These are phyloP conservation scores for Pseudomyrmex gracilis DNA, from an alignment of 1,140 invertebrate species.

Conservation along the genomic window DNA sequence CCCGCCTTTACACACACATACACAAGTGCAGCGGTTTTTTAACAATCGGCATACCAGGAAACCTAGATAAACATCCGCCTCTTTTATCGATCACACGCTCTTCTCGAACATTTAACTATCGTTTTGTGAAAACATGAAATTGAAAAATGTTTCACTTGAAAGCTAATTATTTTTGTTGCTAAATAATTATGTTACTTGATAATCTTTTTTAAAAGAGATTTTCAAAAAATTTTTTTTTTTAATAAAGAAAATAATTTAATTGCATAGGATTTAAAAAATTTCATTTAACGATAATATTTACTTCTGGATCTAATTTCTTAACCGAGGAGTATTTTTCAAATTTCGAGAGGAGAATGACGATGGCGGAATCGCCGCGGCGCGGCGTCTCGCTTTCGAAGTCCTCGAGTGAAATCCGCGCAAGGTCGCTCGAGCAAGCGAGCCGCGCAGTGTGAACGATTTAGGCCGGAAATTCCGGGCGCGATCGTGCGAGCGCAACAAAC, in stretches of 20 bases:
- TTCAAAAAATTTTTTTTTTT: no score
- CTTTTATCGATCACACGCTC: background rate
- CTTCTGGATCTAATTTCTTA: no score
- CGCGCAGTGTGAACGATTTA: conserved; percentile 62
- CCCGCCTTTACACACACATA: background rate
- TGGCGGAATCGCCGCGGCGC: background rate
- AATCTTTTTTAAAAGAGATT: no score
- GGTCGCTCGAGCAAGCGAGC: conserved; percentile 61
- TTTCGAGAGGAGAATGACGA: background rate
- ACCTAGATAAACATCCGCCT: conserved; percentile 51
- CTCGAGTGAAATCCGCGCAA: conserved; percentile 73
- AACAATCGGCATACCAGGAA: conserved; percentile 22
- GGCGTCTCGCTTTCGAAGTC: conserved; percentile 66
- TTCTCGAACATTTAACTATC: background rate
- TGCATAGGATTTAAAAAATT: no score
- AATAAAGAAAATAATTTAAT: no score
- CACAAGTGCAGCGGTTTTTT: background rate
- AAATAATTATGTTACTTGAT: no score
- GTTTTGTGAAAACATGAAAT: background rate
- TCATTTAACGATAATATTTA: no score
- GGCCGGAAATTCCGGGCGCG: conserved; percentile 72
- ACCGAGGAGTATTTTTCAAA: no score
- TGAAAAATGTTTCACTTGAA: no score
- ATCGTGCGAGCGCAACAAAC: conserved; percentile 64
- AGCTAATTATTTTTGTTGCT: no score